A percentile compares a stretch with the other conserved stretches of the same genome.
phyloP scores from a whole-genome alignment of 2,113 vertebrate genomes.

The Xiphophorus maculatus region DNA sequence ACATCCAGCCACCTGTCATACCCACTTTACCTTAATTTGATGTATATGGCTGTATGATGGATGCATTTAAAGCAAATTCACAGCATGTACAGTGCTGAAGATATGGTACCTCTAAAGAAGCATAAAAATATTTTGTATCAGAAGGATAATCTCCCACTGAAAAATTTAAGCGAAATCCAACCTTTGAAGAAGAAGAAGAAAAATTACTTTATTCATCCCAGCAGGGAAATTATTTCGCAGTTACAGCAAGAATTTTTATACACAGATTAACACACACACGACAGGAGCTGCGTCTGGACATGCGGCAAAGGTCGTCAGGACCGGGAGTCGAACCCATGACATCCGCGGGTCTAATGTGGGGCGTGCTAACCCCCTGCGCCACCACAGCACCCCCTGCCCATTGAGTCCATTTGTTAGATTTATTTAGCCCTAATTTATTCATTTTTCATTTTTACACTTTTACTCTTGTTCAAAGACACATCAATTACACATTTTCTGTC shows the following conservation, averaged over 20 bases:
- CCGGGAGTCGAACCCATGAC: too few species aligned
- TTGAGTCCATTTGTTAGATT: neutral
- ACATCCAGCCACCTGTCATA: slow-evolving; percentile 41
- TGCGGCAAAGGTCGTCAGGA: too few species aligned
- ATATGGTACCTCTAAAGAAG: neutral
- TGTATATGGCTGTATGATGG: neutral
- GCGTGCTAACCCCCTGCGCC: too few species aligned
- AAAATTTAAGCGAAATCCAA: neutral
- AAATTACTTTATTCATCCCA: too few species aligned
- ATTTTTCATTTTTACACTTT: too few species aligned
- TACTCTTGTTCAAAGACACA: neutral
- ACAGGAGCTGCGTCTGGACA: too few species aligned
- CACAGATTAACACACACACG: too few species aligned
- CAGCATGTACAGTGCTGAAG: neutral
- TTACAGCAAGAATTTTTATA: too few species aligned
- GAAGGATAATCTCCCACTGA: neutral
- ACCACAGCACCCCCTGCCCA: too few species aligned
- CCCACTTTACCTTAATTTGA: slow-evolving; percentile 4
- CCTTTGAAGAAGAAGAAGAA: too few species aligned
- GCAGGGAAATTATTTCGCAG: too few species aligned
- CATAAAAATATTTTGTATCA: neutral
- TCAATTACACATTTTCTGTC: neutral
- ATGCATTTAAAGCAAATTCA: neutral
- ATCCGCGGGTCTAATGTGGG: too few species aligned
- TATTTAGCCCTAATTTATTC: neutral